Conservation (phyloP, 2,113 vertebrate genomes). For the Callocephalon fimbriatum region DNA sequence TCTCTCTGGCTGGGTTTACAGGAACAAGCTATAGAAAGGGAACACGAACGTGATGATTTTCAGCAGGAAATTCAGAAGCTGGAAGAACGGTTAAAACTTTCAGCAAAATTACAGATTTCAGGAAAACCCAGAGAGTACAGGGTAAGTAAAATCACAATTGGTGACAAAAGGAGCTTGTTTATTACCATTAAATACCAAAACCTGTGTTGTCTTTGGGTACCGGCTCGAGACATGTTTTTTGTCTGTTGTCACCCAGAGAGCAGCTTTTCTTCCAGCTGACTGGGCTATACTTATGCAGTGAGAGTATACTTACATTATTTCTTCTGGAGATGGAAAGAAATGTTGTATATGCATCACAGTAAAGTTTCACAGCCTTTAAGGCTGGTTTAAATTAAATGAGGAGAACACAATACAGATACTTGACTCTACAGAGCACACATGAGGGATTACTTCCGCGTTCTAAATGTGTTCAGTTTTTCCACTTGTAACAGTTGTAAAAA, state of each 20-base stretch:
- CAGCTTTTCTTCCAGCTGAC: neutral
- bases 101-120: conserved; percentile 51
- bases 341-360: neutral
- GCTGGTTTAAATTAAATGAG: neutral
- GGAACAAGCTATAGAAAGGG: conserved; percentile 94
- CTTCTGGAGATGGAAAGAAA: neutral
- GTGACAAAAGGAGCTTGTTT: neutral
- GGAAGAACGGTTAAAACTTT: conserved; percentile 85
- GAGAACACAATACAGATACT: neutral
- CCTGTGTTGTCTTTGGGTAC: neutral
- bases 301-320: neutral
- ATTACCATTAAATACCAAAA: neutral
- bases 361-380: neutral
- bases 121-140: conserved; percentile 68
- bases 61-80: conserved; percentile 93
- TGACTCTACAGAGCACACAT: neutral
- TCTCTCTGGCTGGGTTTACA: conserved; percentile 44
- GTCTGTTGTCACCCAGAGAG: neutral
- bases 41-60: conserved; percentile 96
- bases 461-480: neutral
- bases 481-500: neutral
- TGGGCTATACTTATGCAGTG: neutral
- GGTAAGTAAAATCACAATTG: conserved; percentile 72
- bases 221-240: neutral
- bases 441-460: neutral